A percentile compares a stretch with the other conserved stretches of the same genome.
phyloP scores from a whole-genome alignment of 2,113 vertebrate genomes.

The Mus spicilegus region DNA sequence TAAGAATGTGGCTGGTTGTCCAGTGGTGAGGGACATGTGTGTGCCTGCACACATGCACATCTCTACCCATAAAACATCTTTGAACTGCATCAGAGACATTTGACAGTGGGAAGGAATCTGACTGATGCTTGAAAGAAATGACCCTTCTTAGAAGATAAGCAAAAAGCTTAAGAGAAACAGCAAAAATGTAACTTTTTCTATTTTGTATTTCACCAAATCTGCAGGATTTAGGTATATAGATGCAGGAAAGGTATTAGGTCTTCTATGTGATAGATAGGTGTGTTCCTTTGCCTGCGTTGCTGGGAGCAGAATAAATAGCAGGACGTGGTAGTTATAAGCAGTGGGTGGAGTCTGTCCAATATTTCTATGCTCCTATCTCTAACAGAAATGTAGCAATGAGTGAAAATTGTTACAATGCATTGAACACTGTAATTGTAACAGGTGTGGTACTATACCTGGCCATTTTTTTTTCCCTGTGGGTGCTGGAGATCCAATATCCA shows the following conservation, averaged over 20 bases:
- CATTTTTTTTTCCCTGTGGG: too few relatives aligned
- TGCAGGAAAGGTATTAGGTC: not conserved
- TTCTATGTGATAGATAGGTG: rapidly evolving
- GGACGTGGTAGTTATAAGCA: not conserved
- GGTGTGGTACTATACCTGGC: not conserved
- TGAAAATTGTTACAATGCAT: not conserved
- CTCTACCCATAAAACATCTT: not conserved
- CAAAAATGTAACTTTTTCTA: not conserved
- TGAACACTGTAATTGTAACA: not conserved
- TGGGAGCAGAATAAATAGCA: rapidly evolving
- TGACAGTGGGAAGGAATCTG: not conserved
- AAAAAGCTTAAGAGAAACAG: not conserved
- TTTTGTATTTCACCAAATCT: not conserved
- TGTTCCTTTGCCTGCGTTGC: rapidly evolving
- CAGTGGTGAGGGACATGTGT: too few relatives aligned
- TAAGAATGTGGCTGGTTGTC: not conserved
- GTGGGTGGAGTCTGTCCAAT: not conserved
- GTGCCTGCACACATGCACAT: too few relatives aligned
- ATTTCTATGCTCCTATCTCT: not conserved
- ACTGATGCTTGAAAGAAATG: not conserved
- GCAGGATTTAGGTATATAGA: not conserved
- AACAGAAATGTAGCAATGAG: not conserved
- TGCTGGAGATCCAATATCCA: not conserved
- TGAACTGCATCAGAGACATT: not conserved
- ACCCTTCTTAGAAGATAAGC: not conserved